Evolutionary conservation across 2,888 invertebrate species (phyloP).

Genomic region (Cyclophora punctaria): DNA sequence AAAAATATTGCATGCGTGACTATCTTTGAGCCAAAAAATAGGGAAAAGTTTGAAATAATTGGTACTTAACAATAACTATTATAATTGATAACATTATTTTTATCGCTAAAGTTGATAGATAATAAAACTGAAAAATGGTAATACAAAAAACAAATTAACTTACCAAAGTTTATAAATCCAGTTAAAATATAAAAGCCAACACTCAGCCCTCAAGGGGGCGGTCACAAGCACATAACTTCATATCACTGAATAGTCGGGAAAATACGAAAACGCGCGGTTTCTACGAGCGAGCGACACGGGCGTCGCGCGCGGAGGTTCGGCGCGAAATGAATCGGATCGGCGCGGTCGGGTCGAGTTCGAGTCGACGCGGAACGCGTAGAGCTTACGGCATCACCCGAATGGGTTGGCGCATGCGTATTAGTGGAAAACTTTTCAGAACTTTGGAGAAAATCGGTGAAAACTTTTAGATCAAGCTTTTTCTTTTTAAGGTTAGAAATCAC

Average conservation of each 20-base stretch:
- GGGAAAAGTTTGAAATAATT: too few relatives aligned
- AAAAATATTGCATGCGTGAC: too few relatives aligned
- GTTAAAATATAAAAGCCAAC: slow-evolving; percentile 20
- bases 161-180: slow-evolving; percentile 22
- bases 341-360: slow-evolving; percentile 3
- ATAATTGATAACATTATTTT: background rate
- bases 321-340: slow-evolving; percentile 47
- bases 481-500: too few relatives aligned
- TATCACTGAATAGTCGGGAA: slow-evolving; percentile 45
- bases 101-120: background rate
- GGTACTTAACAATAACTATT: too few relatives aligned
- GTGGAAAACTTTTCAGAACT: too few relatives aligned
- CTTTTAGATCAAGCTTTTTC: too few relatives aligned
- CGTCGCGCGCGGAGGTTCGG: slow-evolving; percentile 65
- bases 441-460: too few relatives aligned
- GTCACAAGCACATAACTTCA: slow-evolving; percentile 56
- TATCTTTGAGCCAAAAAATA: too few relatives aligned
- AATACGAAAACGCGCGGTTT: slow-evolving; percentile 26
- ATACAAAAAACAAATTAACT: slow-evolving; percentile 5
- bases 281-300: slow-evolving; percentile 54
- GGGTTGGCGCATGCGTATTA: too few relatives aligned
- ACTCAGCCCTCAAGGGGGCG: slow-evolving; percentile 50
- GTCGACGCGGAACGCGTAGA: slow-evolving; percentile 8
- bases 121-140: background rate
- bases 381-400: background rate